Evolutionary conservation across 2,888 invertebrate species (phyloP).

Genomic region (Athripsodes cinereus): DNA sequence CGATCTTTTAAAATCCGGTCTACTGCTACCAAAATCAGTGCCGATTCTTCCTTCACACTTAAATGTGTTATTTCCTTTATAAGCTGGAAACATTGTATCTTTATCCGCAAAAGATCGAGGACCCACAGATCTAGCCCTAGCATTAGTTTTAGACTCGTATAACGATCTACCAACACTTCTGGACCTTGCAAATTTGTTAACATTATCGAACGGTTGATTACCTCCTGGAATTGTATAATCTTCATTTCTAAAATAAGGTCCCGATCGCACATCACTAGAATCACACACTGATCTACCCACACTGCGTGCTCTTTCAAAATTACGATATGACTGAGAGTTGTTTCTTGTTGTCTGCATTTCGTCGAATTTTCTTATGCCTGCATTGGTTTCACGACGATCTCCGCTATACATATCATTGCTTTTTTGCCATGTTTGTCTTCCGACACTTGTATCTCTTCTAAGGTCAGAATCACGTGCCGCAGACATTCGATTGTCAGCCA

Average conservation of each 20-base stretch:
- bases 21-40: not conserved
- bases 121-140: not conserved
- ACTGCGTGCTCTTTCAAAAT: constrained; percentile 9
- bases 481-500: not conserved
- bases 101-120: not conserved
- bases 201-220: not conserved
- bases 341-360: no score
- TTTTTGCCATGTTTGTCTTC: not conserved
- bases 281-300: constrained; percentile 4
- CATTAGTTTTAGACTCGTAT: not conserved
- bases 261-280: not conserved
- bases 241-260: not conserved
- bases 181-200: not conserved
- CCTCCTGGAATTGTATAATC: not conserved
- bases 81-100: not conserved
- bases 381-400: not conserved
- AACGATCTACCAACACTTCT: not conserved
- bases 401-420: not conserved
- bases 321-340: not conserved
- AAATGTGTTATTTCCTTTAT: not conserved
- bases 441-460: constrained; percentile 1
- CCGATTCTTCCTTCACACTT: not conserved
- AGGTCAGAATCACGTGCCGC: not conserved
- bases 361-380: not conserved
- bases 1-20: not conserved